Conservation (phyloP, 2,113 vertebrate species). For the Hemicordylus capensis region DNA sequence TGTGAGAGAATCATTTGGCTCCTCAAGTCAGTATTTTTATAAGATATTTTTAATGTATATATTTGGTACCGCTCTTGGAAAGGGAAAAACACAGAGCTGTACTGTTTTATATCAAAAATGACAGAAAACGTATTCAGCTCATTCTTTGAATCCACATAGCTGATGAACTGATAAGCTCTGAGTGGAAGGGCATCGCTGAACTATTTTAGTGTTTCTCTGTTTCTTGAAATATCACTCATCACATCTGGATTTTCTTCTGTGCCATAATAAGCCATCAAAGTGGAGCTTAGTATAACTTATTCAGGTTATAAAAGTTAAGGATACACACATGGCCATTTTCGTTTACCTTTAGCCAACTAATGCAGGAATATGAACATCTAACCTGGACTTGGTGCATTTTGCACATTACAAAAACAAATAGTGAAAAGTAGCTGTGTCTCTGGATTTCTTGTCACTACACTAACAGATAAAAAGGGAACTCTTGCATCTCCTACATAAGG, state of each 20-base stretch:
- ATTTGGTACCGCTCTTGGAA: constrained; percentile 26
- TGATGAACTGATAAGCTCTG: constrained; percentile 54
- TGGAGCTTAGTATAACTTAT: neutral
- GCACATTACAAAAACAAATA: neutral
- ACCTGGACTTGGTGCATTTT: neutral
- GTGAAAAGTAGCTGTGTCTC: neutral
- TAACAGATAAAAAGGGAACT: neutral
- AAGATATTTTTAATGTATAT: constrained; percentile 33
- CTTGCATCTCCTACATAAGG: neutral
- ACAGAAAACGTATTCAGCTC: constrained; percentile 54
- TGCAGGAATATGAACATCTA: neutral
- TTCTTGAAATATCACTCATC: constrained; percentile 31
- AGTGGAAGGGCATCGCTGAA: constrained; percentile 30
- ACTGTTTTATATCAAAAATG: constrained; percentile 66
- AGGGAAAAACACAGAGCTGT: constrained; percentile 41
- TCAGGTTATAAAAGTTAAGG: constrained; percentile 23
- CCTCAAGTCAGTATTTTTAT: neutral
- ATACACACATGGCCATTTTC: neutral
- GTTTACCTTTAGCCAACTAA: neutral
- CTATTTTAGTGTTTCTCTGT: constrained; percentile 40
- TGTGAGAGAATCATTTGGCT: constrained; percentile 25
- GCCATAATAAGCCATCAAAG: constrained; percentile 29
- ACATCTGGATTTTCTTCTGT: constrained; percentile 35
- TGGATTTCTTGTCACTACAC: neutral
- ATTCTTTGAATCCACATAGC: constrained; percentile 21